Conservation (phyloP, 2,888 invertebrate genomes). For the Antheraea assamensis region DNA sequence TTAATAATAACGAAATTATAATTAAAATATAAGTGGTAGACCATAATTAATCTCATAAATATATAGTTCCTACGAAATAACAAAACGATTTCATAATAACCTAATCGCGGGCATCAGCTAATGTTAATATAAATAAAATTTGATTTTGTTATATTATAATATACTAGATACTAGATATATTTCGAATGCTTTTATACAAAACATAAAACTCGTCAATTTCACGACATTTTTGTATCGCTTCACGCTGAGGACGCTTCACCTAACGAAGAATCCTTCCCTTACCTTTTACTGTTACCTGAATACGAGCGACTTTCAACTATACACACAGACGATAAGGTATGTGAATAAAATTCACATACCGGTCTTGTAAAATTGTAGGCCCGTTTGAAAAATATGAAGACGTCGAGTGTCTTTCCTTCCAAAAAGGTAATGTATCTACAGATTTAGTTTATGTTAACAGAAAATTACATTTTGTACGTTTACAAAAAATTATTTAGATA, state of each 20-base stretch:
- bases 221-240: slow-evolving; percentile 43
- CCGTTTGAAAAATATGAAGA: background rate
- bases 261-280: slow-evolving; percentile 49
- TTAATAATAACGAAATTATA: too few species aligned
- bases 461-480: background rate
- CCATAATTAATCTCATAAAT: too few species aligned
- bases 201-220: slow-evolving; percentile 26
- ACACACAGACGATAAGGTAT: background rate
- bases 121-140: background rate
- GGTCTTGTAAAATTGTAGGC: slow-evolving; percentile 8
- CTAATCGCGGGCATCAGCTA: too few species aligned
- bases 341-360: background rate
- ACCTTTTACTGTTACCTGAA: background rate
- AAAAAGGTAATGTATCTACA: background rate
- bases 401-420: background rate
- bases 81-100: too few species aligned
- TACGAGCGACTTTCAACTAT: background rate
- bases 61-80: too few species aligned
- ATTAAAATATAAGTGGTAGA: too few species aligned
- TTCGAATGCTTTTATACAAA: background rate
- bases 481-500: background rate
- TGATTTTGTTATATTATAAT: background rate
- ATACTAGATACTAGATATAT: background rate
- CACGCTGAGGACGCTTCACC: slow-evolving; percentile 36
- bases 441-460: background rate